Base-by-base conservation (phyloP, 2,797 vertebrate species). In the Manis javanica region DNA sequence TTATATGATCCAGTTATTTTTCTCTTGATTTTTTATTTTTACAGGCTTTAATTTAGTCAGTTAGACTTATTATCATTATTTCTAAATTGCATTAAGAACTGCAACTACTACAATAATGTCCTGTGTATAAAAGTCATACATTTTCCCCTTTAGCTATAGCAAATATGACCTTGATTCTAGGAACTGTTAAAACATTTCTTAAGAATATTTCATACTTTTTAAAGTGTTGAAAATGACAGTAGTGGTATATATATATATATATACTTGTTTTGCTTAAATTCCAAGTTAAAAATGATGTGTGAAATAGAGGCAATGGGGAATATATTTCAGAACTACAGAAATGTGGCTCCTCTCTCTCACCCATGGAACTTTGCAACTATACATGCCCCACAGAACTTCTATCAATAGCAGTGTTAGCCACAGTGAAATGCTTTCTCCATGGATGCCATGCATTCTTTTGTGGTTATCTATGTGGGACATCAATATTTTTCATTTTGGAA, bases 141-240 rank as follows among this genome's bases (percentile, higher is more conserved):
- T 3, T 69, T 69, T 23, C 68, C 63, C 86, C 64, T 87, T 29
- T 16, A 77, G 71, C 46, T 75, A 19, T 11, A 64, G 59, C 87
- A 90, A 87, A 24, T 75, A 69, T 51, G 88, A 64, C 57, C 15
- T 69, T 84, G 63, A 83, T 90, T 93, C 42, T 64, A 79, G 42
- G 51, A 46, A 69, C 16, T 14, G 14, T 61, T 71, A 29, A 13
- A 79, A 79, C 11, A 51, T 63, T 89, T 81, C 63, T 72, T 78
- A 34, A 83, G 68, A 94, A 46, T 69, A 78, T 95, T 87, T 87
- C 84, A 74, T n/a, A 16, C 24, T 88, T 94, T 79, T 90, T 85
- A 13, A 94, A 86, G 42, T 31, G 51, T 39, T 89, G n/a, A 91
- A 71, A 74, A 75, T 88, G 53, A 64, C 23, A 68, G 21, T 61